A percentile compares a stretch with the other conserved stretches of the same genome.
Evolutionary conservation across 1,140 invertebrate genomes (phyloP).

Genomic region (Cotesia glomerata): DNA sequence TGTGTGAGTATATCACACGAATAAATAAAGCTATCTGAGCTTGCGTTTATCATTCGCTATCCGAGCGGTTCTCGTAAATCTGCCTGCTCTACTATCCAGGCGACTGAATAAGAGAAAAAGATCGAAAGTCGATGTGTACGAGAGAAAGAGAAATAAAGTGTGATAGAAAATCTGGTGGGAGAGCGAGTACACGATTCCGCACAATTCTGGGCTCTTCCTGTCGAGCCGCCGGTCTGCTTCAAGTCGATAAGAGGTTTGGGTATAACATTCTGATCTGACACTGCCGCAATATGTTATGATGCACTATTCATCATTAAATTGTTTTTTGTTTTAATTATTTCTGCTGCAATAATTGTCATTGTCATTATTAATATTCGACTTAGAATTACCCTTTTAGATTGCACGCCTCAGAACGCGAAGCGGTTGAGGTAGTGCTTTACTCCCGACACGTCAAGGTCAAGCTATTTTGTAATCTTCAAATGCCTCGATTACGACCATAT

Average conservation of each 20-base stretch:
- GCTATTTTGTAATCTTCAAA: too few species aligned
- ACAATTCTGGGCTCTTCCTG: slow-evolving; percentile 21
- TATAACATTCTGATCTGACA: slow-evolving; percentile 9
- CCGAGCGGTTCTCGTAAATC: slow-evolving; percentile 62
- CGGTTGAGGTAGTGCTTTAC: too few species aligned
- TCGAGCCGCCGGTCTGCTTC: slow-evolving; percentile 49
- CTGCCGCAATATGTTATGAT: slow-evolving; percentile 53
- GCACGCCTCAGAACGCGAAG: too few species aligned
- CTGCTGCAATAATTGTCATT: too few species aligned
- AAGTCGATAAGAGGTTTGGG: slow-evolving; percentile 57
- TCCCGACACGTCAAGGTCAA: too few species aligned
- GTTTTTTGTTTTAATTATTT: neutral
- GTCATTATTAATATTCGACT: too few species aligned
- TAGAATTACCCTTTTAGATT: too few species aligned
- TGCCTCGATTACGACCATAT: too few species aligned
- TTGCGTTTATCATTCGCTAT: slow-evolving; percentile 63
- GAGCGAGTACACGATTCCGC: neutral
- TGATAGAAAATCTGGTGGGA: neutral
- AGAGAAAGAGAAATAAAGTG: neutral
- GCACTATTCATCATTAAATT: neutral
- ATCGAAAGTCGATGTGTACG: too few species aligned
- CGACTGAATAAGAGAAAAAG: slow-evolving; percentile 7
- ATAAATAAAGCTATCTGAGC: slow-evolving; percentile 64
- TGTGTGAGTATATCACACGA: slow-evolving; percentile 43
- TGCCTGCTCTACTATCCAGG: slow-evolving; percentile 52